These are phyloP conservation scores for Mormyrus lacerda DNA, from an alignment of 2,113 vertebrate genomes.

Conservation along the genomic window DNA sequence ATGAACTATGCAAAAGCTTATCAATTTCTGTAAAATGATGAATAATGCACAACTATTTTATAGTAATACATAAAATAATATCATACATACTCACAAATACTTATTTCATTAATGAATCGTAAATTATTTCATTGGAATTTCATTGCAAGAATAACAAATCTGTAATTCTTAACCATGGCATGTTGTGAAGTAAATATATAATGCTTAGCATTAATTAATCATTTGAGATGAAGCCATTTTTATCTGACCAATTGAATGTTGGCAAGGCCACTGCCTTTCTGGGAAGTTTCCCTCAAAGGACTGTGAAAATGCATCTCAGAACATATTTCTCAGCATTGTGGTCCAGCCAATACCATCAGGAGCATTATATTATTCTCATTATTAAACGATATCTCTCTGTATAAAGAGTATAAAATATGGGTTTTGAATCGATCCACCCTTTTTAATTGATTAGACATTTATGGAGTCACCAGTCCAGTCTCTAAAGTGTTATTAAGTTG, in stretches of 20 bases:
- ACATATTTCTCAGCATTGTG: neutral
- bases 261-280: neutral
- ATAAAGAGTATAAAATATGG: neutral
- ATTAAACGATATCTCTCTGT: neutral
- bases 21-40: neutral
- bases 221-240: neutral
- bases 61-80: neutral
- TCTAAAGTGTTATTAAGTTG: neutral
- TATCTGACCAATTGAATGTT: neutral
- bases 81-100: conserved; percentile 74
- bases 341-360: neutral
- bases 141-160: neutral
- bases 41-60: neutral
- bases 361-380: neutral
- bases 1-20: neutral
- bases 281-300: neutral
- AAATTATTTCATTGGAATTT: conserved; percentile 93
- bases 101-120: conserved; percentile 80
- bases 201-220: neutral
- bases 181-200: conserved; percentile 48
- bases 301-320: neutral
- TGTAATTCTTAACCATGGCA: conserved; percentile 84
- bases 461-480: neutral
- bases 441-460: neutral
- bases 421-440: neutral